Base-by-base conservation (phyloP, 2,888 invertebrate genomes). In the Mellilla xanthometata region DNA sequence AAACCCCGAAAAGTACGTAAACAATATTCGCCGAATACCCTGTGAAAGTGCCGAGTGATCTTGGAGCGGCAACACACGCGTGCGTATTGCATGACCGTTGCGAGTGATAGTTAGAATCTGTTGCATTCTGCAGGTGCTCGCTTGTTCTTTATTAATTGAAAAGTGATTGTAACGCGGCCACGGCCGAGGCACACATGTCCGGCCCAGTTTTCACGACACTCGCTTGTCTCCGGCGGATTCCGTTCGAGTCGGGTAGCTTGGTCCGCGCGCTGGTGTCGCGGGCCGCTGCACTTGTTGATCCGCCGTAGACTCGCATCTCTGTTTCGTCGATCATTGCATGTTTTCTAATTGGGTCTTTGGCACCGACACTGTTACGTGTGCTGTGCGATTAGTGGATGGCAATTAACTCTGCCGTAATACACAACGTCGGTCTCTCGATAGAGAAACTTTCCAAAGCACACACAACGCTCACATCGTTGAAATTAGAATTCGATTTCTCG, bases 91-190 rank as follows among this genome's bases (percentile, higher is more conserved):
- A 69, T 65, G 65, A 62, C 65, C 54, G 58, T 65, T 61, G 60
- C 62, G 56, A 66, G 70, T 68, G 73, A 66, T 70, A 67, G 59
- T 72, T 63, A 65, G 79, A 77, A 76, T 79, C 76, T 76, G 77
- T 81, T 82, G 80, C 80, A 81, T 79, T 82, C 80, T 79, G 80
- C 86, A 86, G 87, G 87, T 87, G 87, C 79, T 79, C 64, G 73
- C 67, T 72, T 68, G 74, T 81, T 83, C 73, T 84, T 84, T 83
- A 84, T 85, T 88, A 85, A 85, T 86, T 84, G 86, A 87, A 88
- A 88, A 88, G 88, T 88, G 88, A 87, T 86, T 86, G 88, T 85
- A 86, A 82, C 68, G 76, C 80, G 88, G 88, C 81, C 88, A 87
- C 81, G 87, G 88, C 82, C 86, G 83, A 77, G 76, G 77, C 84